A percentile compares a stretch with the other conserved stretches of the same genome.
Conservation (phyloP, 1,140 invertebrate species). For the Galleria mellonella region DNA sequence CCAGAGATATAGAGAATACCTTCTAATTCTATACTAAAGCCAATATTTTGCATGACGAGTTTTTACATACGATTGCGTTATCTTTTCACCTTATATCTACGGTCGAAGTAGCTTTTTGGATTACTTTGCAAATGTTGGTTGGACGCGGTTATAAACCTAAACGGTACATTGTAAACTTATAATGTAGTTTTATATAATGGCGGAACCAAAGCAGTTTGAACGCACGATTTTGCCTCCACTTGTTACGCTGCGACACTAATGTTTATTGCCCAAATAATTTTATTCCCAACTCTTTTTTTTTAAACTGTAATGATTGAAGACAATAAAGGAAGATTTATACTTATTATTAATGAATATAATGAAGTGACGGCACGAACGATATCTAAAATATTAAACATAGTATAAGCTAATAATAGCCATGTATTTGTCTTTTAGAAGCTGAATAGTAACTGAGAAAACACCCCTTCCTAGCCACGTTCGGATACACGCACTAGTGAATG, state of each 20-base stretch:
- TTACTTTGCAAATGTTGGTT: constrained; percentile 19
- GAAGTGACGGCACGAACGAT: constrained; percentile 57
- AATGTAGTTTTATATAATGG: constrained; percentile 47
- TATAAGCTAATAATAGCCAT: constrained; percentile 23
- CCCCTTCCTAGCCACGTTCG: constrained; percentile 1
- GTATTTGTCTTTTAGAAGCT: constrained; percentile 14
- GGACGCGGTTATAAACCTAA: constrained; percentile 59
- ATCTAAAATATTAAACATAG: constrained; percentile 53
- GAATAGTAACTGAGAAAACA: constrained; percentile 6
- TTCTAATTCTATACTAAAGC: too few species aligned
- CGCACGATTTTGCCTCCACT: constrained; percentile 55
- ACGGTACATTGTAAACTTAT: constrained; percentile 37
- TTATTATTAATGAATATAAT: constrained; percentile 62
- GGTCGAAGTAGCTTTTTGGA: neutral
- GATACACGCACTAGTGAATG: constrained; percentile 4
- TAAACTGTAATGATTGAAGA: constrained; percentile 66
- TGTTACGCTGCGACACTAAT: constrained; percentile 52
- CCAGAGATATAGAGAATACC: too few species aligned
- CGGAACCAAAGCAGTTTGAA: constrained; percentile 62
- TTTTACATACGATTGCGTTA: too few species aligned
- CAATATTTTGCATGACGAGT: too few species aligned
- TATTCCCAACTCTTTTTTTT: constrained; percentile 36
- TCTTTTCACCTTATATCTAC: too few species aligned
- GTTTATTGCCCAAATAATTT: neutral
- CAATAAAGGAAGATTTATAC: constrained; percentile 72